Base-by-base conservation (phyloP, 1,140 invertebrate genomes). In the Oncopeltus fasciatus region DNA sequence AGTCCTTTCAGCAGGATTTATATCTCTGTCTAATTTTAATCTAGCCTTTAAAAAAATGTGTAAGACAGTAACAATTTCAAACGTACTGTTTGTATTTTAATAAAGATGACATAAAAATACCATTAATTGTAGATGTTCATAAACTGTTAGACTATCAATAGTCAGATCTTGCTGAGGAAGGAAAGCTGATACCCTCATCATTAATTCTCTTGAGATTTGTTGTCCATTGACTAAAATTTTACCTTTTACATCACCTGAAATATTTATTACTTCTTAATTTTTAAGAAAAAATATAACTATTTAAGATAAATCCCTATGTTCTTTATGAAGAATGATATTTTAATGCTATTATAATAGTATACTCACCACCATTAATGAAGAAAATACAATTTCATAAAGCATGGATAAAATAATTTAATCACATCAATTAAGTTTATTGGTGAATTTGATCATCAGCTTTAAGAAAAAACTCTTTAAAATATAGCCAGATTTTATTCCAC, bases 121-220 rank as follows among this genome's bases (percentile, higher is more conserved):
- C 84, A 87, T 87, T 68, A 88, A 86, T 67, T 81, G 79, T 74
- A 88, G 79, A 70, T 87, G 84, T 71, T 88, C 85, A 58, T 76
- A 72, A n/a, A 85, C 82, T 1, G 82, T 85, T 57, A 88, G 74
- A 12, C 80, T 77, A 64, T 84, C 81, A 26, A 85, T 74, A 49
- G 80, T 78, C 66, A 87, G 72, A 70, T 87, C 83, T 59, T 82
- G 76, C 69, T 88, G 85, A 2, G 84, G 83, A 47, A 87, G 76
- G 71, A 86, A 87, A 63, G 81, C 83, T 21, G 85, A 87, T 65
- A 86, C 81, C 68, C 77, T 78, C 56, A 79, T 75, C 72, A 87
- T 82, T 4, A 82, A 74, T 66, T 80, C 72, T 61, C 77, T 75
- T 14, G 79, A 74, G 28, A 84, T 78, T 31, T 74, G 65, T 59